Percentiles rank a stretch among this genome's conserved stretches.
Evolutionary conservation across 53 echinoderm and acorn worm species (phyloP).

Genomic region (Zoroaster sp.): DNA sequence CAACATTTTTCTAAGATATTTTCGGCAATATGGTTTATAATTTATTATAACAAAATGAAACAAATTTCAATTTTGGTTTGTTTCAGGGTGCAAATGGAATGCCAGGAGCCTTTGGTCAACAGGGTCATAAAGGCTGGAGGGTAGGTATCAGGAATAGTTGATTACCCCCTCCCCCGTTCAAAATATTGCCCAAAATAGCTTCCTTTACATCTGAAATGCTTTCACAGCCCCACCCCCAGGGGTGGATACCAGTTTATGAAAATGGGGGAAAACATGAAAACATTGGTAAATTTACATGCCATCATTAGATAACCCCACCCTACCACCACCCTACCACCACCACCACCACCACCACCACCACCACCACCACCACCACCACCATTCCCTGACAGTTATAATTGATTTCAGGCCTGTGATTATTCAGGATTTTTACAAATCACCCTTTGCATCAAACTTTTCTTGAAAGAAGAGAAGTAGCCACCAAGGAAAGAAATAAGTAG

Average conservation of each 20-base stretch:
- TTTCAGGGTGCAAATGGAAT: constrained; percentile 19
- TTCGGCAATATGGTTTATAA: not conserved
- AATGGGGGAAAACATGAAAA: not conserved
- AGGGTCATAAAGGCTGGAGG: constrained; percentile 52
- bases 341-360: too few species aligned
- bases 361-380: too few species aligned
- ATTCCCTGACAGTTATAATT: too few species aligned
- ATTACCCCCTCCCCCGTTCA: not conserved
- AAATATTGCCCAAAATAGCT: not conserved
- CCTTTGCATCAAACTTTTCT: too few species aligned
- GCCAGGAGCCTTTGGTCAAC: not conserved
- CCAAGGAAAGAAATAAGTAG: too few species aligned
- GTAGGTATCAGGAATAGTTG: not conserved
- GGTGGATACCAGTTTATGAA: not conserved
- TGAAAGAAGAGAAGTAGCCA: too few species aligned
- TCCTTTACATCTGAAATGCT: not conserved
- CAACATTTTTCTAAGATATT: too few species aligned
- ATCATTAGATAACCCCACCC: not conserved
- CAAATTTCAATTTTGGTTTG: not conserved
- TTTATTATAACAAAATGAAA: not conserved
- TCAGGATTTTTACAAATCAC: too few species aligned
- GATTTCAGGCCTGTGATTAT: too few species aligned
- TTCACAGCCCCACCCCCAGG: not conserved
- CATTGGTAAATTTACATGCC: not conserved
- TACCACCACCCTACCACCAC: too few species aligned